A percentile compares a stretch with the other conserved stretches of the same genome.
phyloP scores from a whole-genome alignment of 2,888 invertebrate species.

The Agrochola macilenta region DNA sequence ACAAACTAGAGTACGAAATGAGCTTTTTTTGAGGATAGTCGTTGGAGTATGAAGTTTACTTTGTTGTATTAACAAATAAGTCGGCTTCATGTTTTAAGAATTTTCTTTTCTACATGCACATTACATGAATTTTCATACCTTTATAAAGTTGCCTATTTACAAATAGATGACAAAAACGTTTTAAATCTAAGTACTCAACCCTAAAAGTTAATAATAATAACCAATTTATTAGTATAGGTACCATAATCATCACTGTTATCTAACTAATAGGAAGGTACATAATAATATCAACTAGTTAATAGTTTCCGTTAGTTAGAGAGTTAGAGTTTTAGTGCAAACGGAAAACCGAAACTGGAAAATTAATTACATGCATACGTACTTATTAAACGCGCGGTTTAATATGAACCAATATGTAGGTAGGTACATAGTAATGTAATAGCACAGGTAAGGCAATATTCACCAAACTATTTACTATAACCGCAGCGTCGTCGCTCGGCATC shows the following conservation, averaged over 20 bases:
- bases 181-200: background rate
- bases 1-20: slow-evolving; percentile 43
- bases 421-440: slow-evolving; percentile 18
- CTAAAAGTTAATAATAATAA: background rate
- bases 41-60: slow-evolving; percentile 18
- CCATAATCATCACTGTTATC: background rate
- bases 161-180: background rate
- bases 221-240: background rate
- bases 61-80: background rate
- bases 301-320: too few relatives aligned
- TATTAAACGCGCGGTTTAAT: slow-evolving; percentile 15
- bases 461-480: slow-evolving; percentile 46
- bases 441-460: slow-evolving; percentile 41
- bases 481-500: slow-evolving; percentile 33
- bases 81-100: background rate
- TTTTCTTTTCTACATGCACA: background rate
- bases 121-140: too few relatives aligned
- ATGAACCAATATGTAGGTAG: slow-evolving; percentile 17
- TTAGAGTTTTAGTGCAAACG: too few relatives aligned
- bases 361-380: background rate
- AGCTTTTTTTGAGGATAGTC: slow-evolving; percentile 24
- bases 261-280: background rate
- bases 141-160: background rate
- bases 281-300: background rate
- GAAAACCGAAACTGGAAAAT: slow-evolving; percentile 17